Conservation (phyloP, 92 coral and sea anemone species). For the Scolanthus callimorphus region DNA sequence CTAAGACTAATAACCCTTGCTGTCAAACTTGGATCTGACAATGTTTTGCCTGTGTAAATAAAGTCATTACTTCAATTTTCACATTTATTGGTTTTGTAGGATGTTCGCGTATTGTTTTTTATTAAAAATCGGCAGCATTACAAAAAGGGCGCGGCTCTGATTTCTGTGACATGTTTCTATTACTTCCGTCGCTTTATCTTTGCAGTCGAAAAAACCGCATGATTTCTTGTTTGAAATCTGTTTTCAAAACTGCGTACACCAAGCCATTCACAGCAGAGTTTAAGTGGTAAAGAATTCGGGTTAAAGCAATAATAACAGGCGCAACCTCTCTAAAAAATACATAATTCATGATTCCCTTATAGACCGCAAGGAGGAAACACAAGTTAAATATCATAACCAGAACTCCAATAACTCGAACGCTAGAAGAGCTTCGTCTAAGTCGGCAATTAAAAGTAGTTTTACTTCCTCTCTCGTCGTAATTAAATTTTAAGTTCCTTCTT, state of each 20-base stretch:
- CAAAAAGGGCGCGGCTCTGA: too few relatives aligned
- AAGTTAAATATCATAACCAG: background rate
- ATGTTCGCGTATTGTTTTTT: too few relatives aligned
- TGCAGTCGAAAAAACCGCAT: background rate
- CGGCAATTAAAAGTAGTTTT: background rate
- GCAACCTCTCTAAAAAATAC: background rate
- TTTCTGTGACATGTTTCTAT: too few relatives aligned
- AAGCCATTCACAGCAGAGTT: background rate
- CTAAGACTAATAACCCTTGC: too few relatives aligned
- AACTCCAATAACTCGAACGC: background rate
- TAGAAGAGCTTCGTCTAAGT: background rate
- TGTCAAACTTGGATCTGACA: too few relatives aligned
- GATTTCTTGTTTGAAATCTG: background rate
- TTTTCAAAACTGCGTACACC: background rate
- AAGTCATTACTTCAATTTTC: too few relatives aligned
- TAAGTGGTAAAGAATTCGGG: background rate
- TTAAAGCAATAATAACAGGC: background rate
- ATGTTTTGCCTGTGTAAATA: too few relatives aligned
- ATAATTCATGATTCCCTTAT: background rate
- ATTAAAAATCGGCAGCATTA: too few relatives aligned
- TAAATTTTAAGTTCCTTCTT: background rate
- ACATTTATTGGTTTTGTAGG: too few relatives aligned
- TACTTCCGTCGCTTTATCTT: too few relatives aligned
- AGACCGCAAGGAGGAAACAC: conserved; percentile 1
- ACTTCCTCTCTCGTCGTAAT: background rate